A percentile compares a stretch with the other conserved stretches of the same genome.
Conservation (phyloP, 2,888 invertebrate species). For the Coenonympha arcania region DNA sequence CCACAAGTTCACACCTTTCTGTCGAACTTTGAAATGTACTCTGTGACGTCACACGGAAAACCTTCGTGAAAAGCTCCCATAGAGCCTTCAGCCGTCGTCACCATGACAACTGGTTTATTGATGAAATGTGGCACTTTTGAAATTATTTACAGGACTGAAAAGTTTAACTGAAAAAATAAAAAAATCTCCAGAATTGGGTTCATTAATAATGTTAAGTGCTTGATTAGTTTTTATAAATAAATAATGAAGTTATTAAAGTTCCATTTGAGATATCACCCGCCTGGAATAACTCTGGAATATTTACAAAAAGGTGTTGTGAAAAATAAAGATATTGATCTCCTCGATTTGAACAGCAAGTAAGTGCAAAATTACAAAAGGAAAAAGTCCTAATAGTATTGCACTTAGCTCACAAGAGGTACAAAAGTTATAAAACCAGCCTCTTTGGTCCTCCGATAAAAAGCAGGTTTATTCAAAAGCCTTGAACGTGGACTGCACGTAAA, state of each 20-base stretch:
- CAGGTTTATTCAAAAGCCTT: too few relatives aligned
- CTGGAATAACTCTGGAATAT: slow-evolving; percentile 79
- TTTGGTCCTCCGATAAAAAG: too few relatives aligned
- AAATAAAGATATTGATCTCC: slow-evolving; percentile 78
- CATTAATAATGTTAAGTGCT: slow-evolving; percentile 22
- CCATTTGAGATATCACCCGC: slow-evolving; percentile 81
- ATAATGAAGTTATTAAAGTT: slow-evolving; percentile 80
- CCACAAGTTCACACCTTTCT: too few relatives aligned
- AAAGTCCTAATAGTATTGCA: too few relatives aligned
- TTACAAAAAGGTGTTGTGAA: slow-evolving; percentile 70
- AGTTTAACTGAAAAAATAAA: slow-evolving; percentile 27
- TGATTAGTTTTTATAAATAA: slow-evolving; percentile 17
- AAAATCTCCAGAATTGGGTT: background rate
- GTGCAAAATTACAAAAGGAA: too few relatives aligned
- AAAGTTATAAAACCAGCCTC: too few relatives aligned
- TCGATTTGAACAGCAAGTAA: slow-evolving; percentile 77
- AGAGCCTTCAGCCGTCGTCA: slow-evolving; percentile 19
- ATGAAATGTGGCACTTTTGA: slow-evolving; percentile 40
- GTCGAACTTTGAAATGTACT: too few relatives aligned
- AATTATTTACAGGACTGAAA: slow-evolving; percentile 32
- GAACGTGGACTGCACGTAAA: too few relatives aligned
- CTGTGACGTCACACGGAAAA: background rate
- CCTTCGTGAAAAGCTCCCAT: background rate
- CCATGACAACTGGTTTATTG: slow-evolving; percentile 54
- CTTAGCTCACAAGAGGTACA: too few relatives aligned